These are phyloP conservation scores for Drosophila nr. perissopoda DNA, from an alignment of 2,888 invertebrate species.

Conservation along the genomic window DNA sequence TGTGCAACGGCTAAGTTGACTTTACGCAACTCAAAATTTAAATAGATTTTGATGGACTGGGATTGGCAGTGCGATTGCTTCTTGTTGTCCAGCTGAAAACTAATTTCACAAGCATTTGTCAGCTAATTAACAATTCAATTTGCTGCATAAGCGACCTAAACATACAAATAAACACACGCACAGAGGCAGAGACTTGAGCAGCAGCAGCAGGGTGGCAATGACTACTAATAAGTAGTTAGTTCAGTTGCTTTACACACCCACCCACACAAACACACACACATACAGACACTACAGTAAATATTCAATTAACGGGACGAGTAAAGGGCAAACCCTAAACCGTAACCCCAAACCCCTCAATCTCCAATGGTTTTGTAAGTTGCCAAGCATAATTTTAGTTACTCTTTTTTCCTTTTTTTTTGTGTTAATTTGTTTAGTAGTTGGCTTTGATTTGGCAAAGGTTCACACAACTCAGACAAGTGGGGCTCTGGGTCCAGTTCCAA, in stretches of 20 bases:
- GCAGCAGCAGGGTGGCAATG: conserved; percentile 19
- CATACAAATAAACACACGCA: conserved; percentile 57
- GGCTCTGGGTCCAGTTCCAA: conserved; percentile 2
- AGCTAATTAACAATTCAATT: conserved; percentile 79
- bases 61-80: background rate
- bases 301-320: conserved; percentile 66
- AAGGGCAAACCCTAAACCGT: conserved; percentile 53
- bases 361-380: background rate
- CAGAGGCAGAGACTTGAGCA: conserved; percentile 1
- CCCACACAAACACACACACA: conserved; percentile 14
- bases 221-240: conserved; percentile 42
- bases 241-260: conserved; percentile 43
- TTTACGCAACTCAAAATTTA: background rate
- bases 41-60: conserved; percentile 13
- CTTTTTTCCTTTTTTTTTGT: conserved; percentile 8
- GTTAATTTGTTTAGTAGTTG: conserved; percentile 47
- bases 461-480: conserved; percentile 10
- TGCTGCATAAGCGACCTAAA: conserved; percentile 76
- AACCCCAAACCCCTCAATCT: background rate
- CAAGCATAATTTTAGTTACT: conserved; percentile 19
- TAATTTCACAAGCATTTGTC: conserved; percentile 73
- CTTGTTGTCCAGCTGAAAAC: conserved; percentile 42
- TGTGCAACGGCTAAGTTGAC: background rate
- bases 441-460: conserved; percentile 61
- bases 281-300: conserved; percentile 61